Evolutionary conservation across 2,797 vertebrate genomes (phyloP).

Genomic region (Numenius phaeopus): DNA sequence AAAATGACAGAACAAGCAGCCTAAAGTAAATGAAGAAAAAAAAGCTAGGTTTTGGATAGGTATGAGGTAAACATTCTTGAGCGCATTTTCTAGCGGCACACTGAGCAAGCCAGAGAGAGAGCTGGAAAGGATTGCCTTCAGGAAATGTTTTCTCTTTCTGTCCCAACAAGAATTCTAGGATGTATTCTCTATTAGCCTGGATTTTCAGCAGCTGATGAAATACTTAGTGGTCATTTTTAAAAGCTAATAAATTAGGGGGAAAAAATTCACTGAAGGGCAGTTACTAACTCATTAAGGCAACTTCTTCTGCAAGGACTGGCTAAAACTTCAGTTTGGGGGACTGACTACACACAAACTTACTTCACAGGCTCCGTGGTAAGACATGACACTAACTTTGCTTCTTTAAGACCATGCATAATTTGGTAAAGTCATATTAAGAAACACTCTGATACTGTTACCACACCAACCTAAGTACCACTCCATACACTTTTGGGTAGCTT

Average conservation of each 20-base stretch:
- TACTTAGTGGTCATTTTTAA: conserved; percentile 22
- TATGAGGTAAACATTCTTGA: conserved; percentile 6
- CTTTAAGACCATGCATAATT: background rate
- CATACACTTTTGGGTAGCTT: background rate
- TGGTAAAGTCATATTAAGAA: background rate
- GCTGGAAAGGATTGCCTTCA: background rate
- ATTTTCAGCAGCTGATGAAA: conserved; percentile 51
- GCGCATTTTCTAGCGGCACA: background rate
- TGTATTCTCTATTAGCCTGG: background rate
- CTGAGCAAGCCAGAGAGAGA: background rate
- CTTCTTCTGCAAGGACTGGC: background rate
- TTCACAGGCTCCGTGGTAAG: background rate
- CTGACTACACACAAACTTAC: background rate
- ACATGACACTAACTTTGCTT: background rate
- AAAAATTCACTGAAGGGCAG: background rate
- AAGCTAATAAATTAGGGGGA: background rate
- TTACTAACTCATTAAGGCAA: background rate
- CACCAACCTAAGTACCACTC: background rate
- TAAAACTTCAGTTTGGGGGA: background rate
- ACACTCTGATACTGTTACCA: background rate
- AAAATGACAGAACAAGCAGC: background rate
- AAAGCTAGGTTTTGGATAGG: background rate
- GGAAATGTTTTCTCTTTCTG: conserved; percentile 12
- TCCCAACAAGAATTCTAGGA: background rate
- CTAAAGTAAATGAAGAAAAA: background rate